These are phyloP conservation scores for Mylabris phalerata DNA, from an alignment of 1,140 invertebrate species.

Conservation along the genomic window DNA sequence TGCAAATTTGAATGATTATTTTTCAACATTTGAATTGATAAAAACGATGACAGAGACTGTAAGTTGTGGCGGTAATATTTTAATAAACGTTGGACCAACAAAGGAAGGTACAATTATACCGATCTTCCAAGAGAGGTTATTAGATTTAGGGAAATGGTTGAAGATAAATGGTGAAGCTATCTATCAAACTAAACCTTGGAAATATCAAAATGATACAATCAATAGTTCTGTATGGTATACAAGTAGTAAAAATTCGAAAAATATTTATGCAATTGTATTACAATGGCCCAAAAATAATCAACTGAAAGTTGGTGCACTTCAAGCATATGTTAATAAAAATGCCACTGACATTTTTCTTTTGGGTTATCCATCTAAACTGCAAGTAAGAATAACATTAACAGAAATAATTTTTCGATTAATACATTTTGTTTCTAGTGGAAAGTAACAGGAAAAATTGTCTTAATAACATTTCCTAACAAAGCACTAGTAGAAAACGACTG, in stretches of 20 bases:
- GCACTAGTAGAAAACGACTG: constrained; percentile 14
- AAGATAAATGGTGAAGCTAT: constrained; percentile 80
- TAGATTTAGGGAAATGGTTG: constrained; percentile 68
- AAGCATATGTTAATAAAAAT: neutral
- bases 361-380: neutral
- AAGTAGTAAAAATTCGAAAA: constrained; percentile 32
- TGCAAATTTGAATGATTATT: constrained; percentile 58
- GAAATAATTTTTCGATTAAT: neutral
- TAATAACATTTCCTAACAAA: constrained; percentile 16
- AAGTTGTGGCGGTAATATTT: constrained; percentile 75
- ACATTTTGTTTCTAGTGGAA: constrained; percentile 2
- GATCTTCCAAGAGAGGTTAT: constrained; percentile 81
- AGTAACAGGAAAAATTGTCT: neutral
- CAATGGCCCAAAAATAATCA: constrained; percentile 53
- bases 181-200: constrained; percentile 70
- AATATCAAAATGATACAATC: constrained; percentile 71
- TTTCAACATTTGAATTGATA: constrained; percentile 64
- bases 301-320: neutral
- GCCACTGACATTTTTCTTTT: neutral
- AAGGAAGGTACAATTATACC: constrained; percentile 77
- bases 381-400: neutral
- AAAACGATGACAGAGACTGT: constrained; percentile 67
- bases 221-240: constrained; percentile 75
- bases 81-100: constrained; percentile 84
- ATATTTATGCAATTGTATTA: constrained; percentile 57